Conservation (phyloP, 1,140 invertebrate genomes). For the Tetragonula clypearis region DNA sequence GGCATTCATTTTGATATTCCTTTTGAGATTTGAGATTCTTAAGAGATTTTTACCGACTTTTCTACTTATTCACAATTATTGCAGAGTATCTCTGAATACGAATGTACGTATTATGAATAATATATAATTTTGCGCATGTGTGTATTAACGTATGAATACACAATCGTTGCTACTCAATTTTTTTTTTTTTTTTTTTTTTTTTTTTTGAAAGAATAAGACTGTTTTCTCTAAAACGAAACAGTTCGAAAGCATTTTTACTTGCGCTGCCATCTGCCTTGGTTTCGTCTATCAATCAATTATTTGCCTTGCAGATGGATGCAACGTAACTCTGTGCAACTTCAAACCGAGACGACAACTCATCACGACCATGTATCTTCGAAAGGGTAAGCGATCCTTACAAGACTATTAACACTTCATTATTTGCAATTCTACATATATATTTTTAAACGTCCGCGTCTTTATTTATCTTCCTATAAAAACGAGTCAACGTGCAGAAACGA, state of each 20-base stretch:
- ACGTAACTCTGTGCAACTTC: neutral
- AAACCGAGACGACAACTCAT: neutral
- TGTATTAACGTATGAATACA: neutral
- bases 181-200: too few species aligned
- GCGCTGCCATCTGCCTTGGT: too few species aligned
- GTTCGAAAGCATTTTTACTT: neutral
- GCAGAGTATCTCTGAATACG: too few species aligned
- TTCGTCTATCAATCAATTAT: neutral
- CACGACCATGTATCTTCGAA: neutral
- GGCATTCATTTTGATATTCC: too few species aligned
- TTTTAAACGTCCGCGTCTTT: too few species aligned
- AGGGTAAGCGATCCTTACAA: constrained; percentile 5
- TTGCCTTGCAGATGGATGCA: neutral
- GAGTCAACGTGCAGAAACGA: too few species aligned
- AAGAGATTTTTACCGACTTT: too few species aligned
- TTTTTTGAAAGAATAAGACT: neutral
- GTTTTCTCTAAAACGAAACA: neutral
- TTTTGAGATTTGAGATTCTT: too few species aligned
- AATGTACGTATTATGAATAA: neutral
- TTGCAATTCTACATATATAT: too few species aligned
- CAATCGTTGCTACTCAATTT: neutral
- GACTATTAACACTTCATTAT: neutral
- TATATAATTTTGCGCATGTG: neutral
- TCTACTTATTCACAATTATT: too few species aligned
- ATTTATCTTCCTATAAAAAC: too few species aligned